Conservation (phyloP, 2,888 invertebrate species). For the Camptogramma bilineatum region DNA sequence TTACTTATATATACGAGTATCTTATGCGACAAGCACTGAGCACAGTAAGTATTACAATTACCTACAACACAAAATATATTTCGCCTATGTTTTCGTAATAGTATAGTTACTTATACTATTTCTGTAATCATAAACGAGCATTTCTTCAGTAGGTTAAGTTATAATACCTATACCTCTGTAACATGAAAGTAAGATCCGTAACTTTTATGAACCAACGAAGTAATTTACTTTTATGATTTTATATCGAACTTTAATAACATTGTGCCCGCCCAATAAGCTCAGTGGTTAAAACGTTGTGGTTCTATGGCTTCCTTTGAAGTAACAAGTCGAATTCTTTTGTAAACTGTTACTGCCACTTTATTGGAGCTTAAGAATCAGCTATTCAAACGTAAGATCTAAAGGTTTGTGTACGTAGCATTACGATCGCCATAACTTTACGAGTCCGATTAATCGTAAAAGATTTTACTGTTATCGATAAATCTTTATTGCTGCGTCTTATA, state of each 20-base stretch:
- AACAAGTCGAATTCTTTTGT: slow-evolving; percentile 30
- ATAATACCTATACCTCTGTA: neutral
- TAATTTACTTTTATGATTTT: slow-evolving; percentile 22
- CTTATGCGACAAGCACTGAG: neutral
- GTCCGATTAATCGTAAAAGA: slow-evolving; percentile 50
- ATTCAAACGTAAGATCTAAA: slow-evolving; percentile 29
- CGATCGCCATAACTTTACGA: slow-evolving; percentile 45
- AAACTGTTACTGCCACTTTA: slow-evolving; percentile 30
- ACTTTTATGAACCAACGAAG: slow-evolving; percentile 12
- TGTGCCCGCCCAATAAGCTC: slow-evolving; percentile 8
- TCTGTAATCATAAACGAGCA: neutral
- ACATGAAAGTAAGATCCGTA: slow-evolving; percentile 16
- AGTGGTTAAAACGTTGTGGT: slow-evolving; percentile 21
- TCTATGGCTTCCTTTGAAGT: slow-evolving; percentile 35
- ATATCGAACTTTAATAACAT: slow-evolving; percentile 23
- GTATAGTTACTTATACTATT: neutral
- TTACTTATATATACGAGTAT: no score
- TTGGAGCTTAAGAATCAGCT: slow-evolving; percentile 33
- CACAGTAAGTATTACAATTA: neutral
- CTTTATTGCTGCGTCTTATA: slow-evolving; percentile 46
- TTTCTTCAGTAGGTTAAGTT: neutral
- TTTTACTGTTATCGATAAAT: slow-evolving; percentile 50
- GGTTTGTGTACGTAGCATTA: slow-evolving; percentile 35
- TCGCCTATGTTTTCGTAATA: neutral
- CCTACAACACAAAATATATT: neutral